These are phyloP conservation scores for Parnassius smintheus DNA, from an alignment of 2,888 invertebrate genomes.

Conservation along the genomic window DNA sequence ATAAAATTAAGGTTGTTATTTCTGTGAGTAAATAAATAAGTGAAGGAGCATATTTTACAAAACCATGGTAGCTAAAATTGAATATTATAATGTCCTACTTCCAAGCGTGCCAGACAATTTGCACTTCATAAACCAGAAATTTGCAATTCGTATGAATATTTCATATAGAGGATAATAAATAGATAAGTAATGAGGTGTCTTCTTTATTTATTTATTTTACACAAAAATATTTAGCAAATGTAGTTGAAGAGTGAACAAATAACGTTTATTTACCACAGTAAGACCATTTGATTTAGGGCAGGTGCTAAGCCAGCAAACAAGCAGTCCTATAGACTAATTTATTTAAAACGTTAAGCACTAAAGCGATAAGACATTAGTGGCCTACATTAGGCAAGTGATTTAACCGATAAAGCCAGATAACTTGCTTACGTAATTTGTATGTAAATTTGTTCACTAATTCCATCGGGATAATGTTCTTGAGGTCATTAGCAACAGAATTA, in stretches of 20 bases:
- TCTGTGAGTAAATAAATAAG: no score
- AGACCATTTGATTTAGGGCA: no score
- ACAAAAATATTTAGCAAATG: no score
- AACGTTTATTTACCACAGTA: no score
- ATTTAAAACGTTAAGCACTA: conserved; percentile 9
- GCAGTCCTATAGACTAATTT: conserved; percentile 3
- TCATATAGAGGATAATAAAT: conserved; percentile 35
- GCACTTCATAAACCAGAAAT: conserved; percentile 78
- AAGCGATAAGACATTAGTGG: conserved; percentile 15
- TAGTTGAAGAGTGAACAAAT: no score
- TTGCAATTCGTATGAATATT: conserved; percentile 66
- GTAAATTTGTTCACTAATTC: conserved; percentile 20
- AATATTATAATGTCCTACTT: conserved; percentile 73
- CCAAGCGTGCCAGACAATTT: conserved; percentile 74
- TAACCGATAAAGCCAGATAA: conserved; percentile 17
- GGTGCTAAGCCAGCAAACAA: conserved; percentile 1
- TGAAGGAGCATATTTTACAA: no score
- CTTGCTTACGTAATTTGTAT: conserved; percentile 20
- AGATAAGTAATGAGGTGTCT: conserved; percentile 33
- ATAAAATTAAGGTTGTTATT: no score
- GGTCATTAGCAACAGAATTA: conserved; percentile 4
- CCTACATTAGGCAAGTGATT: conserved; percentile 20
- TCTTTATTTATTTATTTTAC: no score
- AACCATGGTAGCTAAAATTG: conserved; percentile 60
- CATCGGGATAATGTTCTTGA: background rate